Percentiles rank a stretch among this genome's conserved stretches.
Conservation (phyloP, 1,140 invertebrate genomes). For the Andricus grossulariae region DNA sequence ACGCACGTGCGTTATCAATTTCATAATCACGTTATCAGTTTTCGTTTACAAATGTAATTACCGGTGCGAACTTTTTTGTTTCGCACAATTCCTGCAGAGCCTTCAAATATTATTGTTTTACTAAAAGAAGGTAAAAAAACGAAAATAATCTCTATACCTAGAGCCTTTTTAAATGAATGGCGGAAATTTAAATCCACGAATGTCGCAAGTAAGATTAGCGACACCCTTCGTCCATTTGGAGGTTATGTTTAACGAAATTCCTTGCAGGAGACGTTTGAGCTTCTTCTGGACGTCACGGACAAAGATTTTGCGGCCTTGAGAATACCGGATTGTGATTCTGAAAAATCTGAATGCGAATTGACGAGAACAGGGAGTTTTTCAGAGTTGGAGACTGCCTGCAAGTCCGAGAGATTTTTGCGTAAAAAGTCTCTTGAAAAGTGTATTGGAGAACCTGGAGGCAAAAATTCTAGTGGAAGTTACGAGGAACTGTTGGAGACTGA, state of each 20-base stretch:
- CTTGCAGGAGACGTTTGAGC: constrained; percentile 35
- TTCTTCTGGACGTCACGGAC: constrained; percentile 57
- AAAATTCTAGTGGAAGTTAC: constrained; percentile 3
- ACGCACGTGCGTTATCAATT: too few species aligned
- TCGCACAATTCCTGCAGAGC: too few species aligned
- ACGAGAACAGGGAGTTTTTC: constrained; percentile 55
- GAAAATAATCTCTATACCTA: too few species aligned
- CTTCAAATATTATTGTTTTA: too few species aligned
- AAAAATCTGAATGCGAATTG: constrained; percentile 36
- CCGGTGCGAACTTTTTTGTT: too few species aligned
- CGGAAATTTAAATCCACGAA: neutral
- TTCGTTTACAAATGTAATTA: too few species aligned
- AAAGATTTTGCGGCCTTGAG: constrained; percentile 50
- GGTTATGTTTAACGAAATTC: constrained; percentile 16
- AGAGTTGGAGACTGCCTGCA: constrained; percentile 45
- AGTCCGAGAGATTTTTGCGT: constrained; percentile 32
- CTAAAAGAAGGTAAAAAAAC: too few species aligned
- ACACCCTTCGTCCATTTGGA: neutral
- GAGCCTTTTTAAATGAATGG: neutral
- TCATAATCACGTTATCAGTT: too few species aligned
- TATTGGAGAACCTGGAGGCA: too few species aligned
- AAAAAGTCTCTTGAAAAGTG: constrained; percentile 38
- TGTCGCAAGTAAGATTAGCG: neutral
- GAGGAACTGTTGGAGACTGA: neutral
- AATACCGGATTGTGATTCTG: constrained; percentile 44